phyloP scores from a whole-genome alignment of 2,888 invertebrate genomes.

The Zhuqinia jingwanae region DNA sequence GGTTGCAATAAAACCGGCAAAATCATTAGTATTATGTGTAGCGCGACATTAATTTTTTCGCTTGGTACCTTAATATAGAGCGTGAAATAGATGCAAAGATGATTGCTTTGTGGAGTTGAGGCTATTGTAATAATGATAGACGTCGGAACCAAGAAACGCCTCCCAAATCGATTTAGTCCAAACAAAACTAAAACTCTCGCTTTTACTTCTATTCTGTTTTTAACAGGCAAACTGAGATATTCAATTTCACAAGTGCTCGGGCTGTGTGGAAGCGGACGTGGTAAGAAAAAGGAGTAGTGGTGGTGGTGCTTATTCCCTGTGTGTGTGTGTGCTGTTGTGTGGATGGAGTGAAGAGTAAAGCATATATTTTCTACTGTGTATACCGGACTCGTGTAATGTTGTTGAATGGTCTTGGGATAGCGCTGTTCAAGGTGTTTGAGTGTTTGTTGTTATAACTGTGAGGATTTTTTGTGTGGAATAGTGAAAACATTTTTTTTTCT shows the following conservation, averaged over 20 bases:
- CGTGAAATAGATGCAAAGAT: background rate
- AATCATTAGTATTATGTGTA: background rate
- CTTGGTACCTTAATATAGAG: background rate
- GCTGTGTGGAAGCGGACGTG: slow-evolving; percentile 10
- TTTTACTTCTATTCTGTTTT: slow-evolving; percentile 39
- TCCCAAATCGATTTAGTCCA: slow-evolving; percentile 57
- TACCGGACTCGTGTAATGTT: no score
- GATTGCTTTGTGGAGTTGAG: slow-evolving; percentile 5
- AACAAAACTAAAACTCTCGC: slow-evolving; percentile 33
- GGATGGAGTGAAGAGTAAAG: background rate
- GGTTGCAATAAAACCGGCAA: slow-evolving; percentile 32
- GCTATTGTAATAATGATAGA: slow-evolving; percentile 47
- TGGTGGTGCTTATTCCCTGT: background rate
- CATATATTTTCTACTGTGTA: no score
- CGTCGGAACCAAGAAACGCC: slow-evolving; percentile 50
- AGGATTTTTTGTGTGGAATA: background rate
- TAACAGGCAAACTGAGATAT: slow-evolving; percentile 21
- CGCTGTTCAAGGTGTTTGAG: slow-evolving; percentile 9
- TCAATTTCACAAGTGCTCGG: slow-evolving; percentile 37
- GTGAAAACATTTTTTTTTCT: no score
- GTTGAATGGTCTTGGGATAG: no score
- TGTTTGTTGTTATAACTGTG: slow-evolving; percentile 44
- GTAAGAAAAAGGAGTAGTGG: background rate
- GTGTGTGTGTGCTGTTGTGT: background rate
- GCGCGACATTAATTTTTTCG: background rate